phyloP scores from a whole-genome alignment of 2,797 vertebrate species.

The Tapirus indicus region DNA sequence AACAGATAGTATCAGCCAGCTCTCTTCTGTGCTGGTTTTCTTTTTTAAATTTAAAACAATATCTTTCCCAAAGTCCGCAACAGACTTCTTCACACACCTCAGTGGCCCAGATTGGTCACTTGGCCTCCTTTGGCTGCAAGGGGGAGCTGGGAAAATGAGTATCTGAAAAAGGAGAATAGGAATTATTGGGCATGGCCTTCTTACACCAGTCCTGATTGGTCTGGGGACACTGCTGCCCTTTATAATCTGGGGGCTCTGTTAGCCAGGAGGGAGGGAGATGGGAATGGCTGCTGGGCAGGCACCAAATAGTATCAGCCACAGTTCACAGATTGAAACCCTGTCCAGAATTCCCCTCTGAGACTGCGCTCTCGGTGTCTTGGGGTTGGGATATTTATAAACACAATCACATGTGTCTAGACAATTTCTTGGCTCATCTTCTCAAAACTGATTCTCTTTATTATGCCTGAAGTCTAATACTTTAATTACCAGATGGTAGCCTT shows the following conservation, averaged over 20 bases:
- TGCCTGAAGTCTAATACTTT: not conserved
- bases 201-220: not conserved
- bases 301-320: not conserved
- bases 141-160: not conserved
- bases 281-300: not conserved
- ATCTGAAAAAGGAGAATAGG: not conserved
- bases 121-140: not conserved
- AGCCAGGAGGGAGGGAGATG: not conserved
- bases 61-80: not conserved
- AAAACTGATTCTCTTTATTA: not conserved
- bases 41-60: not conserved
- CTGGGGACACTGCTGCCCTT: not conserved
- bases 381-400: not conserved
- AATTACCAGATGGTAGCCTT: not conserved
- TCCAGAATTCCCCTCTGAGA: not conserved
- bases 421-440: not conserved
- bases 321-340: not conserved
- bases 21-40: not conserved
- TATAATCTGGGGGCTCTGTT: not conserved
- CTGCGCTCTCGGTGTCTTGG: not conserved
- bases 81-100: not conserved
- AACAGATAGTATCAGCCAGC: not conserved
- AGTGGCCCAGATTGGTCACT: not conserved
- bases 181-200: not conserved
- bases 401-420: not conserved